A percentile compares a stretch with the other conserved stretches of the same genome.
Conservation (phyloP, 2,888 invertebrate genomes). For the Pachydiplax longipennis region DNA sequence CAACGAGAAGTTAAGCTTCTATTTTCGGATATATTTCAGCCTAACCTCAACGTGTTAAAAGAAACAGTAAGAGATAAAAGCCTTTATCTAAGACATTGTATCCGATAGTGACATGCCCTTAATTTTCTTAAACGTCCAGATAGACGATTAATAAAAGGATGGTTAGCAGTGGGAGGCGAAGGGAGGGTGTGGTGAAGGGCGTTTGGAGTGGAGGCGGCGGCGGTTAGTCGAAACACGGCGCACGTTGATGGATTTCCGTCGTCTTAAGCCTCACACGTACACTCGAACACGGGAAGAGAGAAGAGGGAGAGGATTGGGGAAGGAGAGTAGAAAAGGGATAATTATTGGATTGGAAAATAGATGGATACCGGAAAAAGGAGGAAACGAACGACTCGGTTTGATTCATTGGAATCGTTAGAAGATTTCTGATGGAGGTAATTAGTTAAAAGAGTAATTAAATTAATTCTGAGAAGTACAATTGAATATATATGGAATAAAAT, state of each 20-base stretch:
- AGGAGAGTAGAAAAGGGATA: not conserved
- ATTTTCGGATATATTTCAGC: too few relatives aligned
- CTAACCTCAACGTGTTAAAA: not conserved
- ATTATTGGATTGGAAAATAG: not conserved
- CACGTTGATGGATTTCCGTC: slow-evolving; percentile 29
- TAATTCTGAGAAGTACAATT: too few relatives aligned
- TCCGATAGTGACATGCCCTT: not conserved
- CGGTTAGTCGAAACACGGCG: slow-evolving; percentile 29
- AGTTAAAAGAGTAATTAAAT: too few relatives aligned
- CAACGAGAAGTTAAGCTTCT: too few relatives aligned
- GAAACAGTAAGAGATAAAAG: not conserved
- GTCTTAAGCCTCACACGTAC: slow-evolving; percentile 10
- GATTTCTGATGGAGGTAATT: too few relatives aligned
- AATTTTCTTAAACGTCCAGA: not conserved
- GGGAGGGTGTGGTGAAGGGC: not conserved
- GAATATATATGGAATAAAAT: not conserved
- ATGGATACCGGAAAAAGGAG: not conserved
- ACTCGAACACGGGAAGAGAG: not conserved
- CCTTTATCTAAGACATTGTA: not conserved
- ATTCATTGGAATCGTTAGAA: too few relatives aligned
- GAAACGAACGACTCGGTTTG: not conserved
- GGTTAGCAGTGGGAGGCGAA: not conserved
- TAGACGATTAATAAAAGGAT: not conserved
- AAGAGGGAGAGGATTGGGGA: not conserved
- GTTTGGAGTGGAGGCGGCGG: not conserved